Evolutionary conservation across 2,113 vertebrate genomes (phyloP).

Genomic region (Nannospalax galili): DNA sequence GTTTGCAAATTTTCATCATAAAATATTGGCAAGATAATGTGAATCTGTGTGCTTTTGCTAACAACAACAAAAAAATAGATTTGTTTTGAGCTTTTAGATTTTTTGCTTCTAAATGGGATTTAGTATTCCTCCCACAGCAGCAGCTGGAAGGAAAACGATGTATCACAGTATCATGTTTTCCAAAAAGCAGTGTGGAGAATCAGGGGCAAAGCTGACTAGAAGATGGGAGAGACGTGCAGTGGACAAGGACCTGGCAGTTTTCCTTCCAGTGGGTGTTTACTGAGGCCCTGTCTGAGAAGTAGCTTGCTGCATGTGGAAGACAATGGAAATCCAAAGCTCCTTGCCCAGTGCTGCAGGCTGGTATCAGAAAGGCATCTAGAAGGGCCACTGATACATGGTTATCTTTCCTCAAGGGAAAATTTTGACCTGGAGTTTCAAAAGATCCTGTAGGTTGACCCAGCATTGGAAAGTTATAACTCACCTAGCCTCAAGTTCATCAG

Average conservation of each 20-base stretch:
- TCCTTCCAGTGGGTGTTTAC: not conserved
- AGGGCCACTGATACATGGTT: not conserved
- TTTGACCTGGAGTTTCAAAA: not conserved
- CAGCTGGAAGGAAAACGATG: not conserved
- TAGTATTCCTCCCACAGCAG: not conserved
- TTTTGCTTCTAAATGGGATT: not conserved
- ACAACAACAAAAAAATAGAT: not conserved
- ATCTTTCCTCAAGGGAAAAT: not conserved
- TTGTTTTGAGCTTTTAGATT: not conserved
- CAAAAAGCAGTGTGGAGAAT: not conserved
- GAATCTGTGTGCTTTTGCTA: not conserved
- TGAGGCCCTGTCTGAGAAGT: not conserved
- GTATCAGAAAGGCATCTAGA: not conserved
- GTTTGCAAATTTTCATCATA: slow-evolving; percentile 38
- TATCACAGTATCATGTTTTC: not conserved
- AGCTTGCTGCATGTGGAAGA: not conserved
- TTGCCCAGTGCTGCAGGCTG: not conserved
- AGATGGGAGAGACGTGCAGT: not conserved
- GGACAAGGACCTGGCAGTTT: not conserved
- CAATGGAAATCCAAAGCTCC: not conserved
- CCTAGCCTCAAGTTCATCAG: not conserved
- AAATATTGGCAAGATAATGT: slow-evolving; percentile 43
- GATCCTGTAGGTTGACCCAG: not conserved
- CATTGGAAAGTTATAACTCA: not conserved
- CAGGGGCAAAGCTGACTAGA: not conserved